Base-by-base conservation (phyloP, 2,797 vertebrate species). In the Poecilia wingei region DNA sequence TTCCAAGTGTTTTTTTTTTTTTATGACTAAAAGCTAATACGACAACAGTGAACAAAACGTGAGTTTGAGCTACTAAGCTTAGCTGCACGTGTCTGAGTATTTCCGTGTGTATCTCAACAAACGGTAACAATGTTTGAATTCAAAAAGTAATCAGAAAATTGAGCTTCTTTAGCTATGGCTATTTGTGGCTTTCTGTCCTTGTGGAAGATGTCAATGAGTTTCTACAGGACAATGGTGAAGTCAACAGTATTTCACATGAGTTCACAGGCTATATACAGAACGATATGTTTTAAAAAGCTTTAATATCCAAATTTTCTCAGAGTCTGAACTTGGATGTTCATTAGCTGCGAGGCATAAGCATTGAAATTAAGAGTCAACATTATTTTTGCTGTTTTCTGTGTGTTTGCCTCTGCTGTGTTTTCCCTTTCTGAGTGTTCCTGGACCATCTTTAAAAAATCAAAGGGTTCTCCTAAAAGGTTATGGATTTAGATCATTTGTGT, bases 1-100 rank as follows among this genome's bases (percentile, higher is more conserved):
- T 79, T 79, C 33, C 75, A 81, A 79, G 33, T 28, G 3, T 41
- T 41, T 4, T 39, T 36, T 31, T 31, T 0, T 0, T 0, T 0
- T 82, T 77, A 69, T 41, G 57, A 59, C 77, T 7, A 22, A 53
- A 78, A 79, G 77, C 25, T 49, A 75, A 78, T 16, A 55, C 20
- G 41, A 41, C 39, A 69, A 71, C 20, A 51, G 45, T 64, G 14
- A 16, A 45, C 14, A 68, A 68, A 28, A 61, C 81, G 81, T 20
- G 71, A 81, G 84, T 18, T 16, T 77, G 66, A 79, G 77, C 16
- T 51, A 51, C 12, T 31, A 70, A 39, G 72, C 77, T 74, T 41
- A 53, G 59, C 10, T 59, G 59, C 80, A 75, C 66, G 45, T 55
- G 61, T 43, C n/a, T n/a, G 39, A 1, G 10, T 74, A 18, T 72